Evolutionary conservation across 2,888 invertebrate genomes (phyloP), one percentile per base, ranked within the genome.

Genomic region (Monopis laevigella): DNA sequence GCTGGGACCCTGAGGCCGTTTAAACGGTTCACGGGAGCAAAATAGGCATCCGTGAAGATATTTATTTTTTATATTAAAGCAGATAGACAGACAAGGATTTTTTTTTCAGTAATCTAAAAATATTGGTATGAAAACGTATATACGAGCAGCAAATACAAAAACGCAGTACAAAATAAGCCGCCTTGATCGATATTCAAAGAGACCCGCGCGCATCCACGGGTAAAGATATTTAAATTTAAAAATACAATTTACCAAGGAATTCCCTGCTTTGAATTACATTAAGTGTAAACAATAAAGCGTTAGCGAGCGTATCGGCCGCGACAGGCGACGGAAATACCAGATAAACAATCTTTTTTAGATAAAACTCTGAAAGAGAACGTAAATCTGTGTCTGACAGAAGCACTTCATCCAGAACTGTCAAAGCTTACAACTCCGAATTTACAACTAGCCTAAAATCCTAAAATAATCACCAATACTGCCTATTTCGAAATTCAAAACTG

Each of bases 271-370:
- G 78, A 80, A 78, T 80, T 73, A 74, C 72, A 78, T 78, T 78
- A 77, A 74, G 74, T 73, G 78, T 77, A 75, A 77, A 78, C 75
- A 77, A 77, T 75, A 72, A 73, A 74, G 66, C 65, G 68, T 59
- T 67, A 72, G 74, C 59, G 68, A 66, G 73, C 75, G 75, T 77
- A 77, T 78, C 75, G 69, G 62, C 59, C 52, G 65, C 63, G 66
- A 61, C 70, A 67, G 66, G 70, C 77, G 77, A 77, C 78, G 80
- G 78, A 80, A 77, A 73, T 65, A 52, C 58, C 60, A 74, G 75
- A 77, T 77, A 78, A 80, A 78, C 78, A 77, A 74, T 75, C 72
- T 75, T 74, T 74, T 75, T 74, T 72, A 74, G 77, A 78, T 78
- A 78, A 77, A 74, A 68, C 62, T 58, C 61, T 73, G 69, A 65